These are phyloP conservation scores for Calephelis nemesis DNA, from an alignment of 1,140 invertebrate genomes.

Conservation along the genomic window DNA sequence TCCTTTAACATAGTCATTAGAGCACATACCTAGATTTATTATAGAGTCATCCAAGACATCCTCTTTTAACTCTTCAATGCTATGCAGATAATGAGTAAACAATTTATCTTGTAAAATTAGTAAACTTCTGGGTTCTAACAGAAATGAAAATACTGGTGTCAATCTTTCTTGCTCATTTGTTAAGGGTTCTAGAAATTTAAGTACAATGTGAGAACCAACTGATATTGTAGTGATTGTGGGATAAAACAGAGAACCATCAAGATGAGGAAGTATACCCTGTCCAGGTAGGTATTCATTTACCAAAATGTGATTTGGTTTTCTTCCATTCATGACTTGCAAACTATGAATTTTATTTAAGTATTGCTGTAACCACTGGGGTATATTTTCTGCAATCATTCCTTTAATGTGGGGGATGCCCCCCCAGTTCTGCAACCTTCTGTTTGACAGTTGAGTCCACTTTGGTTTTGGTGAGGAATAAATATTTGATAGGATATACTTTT, in stretches of 20 bases:
- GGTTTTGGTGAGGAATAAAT: constrained; percentile 93
- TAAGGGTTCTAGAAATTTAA: constrained; percentile 88
- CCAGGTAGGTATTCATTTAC: constrained; percentile 97
- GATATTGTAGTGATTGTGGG: constrained; percentile 96
- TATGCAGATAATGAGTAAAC: constrained; percentile 93
- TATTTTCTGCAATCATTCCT: constrained; percentile 95
- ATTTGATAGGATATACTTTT: constrained; percentile 84
- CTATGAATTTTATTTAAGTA: constrained; percentile 87
- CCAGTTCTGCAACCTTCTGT: constrained; percentile 97
- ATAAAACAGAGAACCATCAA: constrained; percentile 96
- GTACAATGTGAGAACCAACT: constrained; percentile 92
- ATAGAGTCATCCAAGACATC: constrained; percentile 86
- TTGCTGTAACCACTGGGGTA: constrained; percentile 90
- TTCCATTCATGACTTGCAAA: constrained; percentile 87
- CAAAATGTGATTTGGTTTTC: constrained; percentile 95
- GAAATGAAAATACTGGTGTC: constrained; percentile 81
- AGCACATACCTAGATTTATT: constrained; percentile 84
- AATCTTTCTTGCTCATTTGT: constrained; percentile 37
- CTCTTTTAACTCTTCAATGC: constrained; percentile 87
- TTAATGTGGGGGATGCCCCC: constrained; percentile 95
- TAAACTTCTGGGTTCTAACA: constrained; percentile 93
- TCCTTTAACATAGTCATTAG: constrained; percentile 76
- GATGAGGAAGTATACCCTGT: constrained; percentile 97
- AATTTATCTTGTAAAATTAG: constrained; percentile 91
- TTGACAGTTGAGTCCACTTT: constrained; percentile 96